Base-by-base conservation (phyloP, 1,140 invertebrate genomes). In the Bombus impatiens region DNA sequence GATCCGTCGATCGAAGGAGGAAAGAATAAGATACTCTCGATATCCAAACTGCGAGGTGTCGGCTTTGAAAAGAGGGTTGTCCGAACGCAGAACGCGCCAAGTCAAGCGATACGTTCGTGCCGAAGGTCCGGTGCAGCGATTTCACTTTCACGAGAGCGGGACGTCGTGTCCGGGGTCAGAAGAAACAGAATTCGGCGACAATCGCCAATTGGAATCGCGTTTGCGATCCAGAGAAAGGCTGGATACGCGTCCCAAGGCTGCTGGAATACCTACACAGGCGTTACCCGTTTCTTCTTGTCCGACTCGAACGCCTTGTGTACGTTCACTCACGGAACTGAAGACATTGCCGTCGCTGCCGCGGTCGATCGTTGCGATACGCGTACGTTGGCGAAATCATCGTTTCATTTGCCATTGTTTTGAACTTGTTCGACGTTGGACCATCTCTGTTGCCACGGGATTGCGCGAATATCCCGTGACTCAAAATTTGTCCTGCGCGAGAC, bases 251-350 rank as follows among this genome's bases (percentile, higher is more conserved):
- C 78, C 86, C 84, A 86, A 86, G 87, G 84, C 78, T 88, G 47
- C 72, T 37, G 40, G 59, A 65, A 65, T 87, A 86, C 53, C 44
- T 78, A 37, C 59, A 72, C 74, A 85, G 76, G 76, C 82, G 82
- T 87, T 84, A 72, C 78, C 78, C 71, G 72, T 12, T 18, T n/a
- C 47, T 53, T 62, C 47, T 86, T 87, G 78, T 79, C 76, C 71
- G 18, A 44, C 9, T 62, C 37, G 42, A 53, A 59, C 70, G 10
- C 28, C n/a, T 62, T n/a, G 42, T 70, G 80, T 57, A 82, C 87
- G 47, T 86, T 88, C 87, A 86, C 87, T 86, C 87, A 71, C 84
- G 85, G 65, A 88, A 88, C 70, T 35, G 40, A 59, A 72, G 78
- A 57, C 42, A 40, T 57, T 44, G 44, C 62, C 25, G 37, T 6